phyloP scores from a whole-genome alignment of 1,140 invertebrate species.

The Metopolophium dirhodum region DNA sequence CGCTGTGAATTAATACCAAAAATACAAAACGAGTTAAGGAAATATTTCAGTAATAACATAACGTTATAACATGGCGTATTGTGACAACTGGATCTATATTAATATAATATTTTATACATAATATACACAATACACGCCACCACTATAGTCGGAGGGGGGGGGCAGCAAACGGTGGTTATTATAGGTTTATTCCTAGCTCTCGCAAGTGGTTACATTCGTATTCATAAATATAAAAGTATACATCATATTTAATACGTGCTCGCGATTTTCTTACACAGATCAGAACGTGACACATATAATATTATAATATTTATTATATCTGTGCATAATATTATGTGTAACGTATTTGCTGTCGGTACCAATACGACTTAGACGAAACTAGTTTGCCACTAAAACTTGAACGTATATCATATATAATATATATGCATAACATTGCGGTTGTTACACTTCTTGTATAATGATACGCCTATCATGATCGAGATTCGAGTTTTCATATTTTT shows the following conservation, averaged over 20 bases:
- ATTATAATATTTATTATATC: not conserved
- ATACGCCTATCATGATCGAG: not conserved
- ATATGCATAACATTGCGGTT: not conserved
- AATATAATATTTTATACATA: not conserved
- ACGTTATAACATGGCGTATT: not conserved
- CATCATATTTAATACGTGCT: not conserved
- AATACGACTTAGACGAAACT: not conserved
- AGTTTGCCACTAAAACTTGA: not conserved
- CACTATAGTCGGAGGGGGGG: not conserved
- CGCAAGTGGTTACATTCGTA: not conserved
- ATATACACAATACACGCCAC: not conserved
- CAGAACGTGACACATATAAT: not conserved
- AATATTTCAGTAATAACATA: not conserved
- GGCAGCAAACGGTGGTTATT: not conserved
- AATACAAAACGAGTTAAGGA: not conserved
- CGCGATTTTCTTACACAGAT: not conserved
- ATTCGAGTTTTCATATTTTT: not conserved
- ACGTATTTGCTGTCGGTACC: not conserved
- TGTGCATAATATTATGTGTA: not conserved
- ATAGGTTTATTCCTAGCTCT: not conserved
- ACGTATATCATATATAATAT: too few relatives aligned
- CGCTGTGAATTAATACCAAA: not conserved
- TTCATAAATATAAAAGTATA: not conserved
- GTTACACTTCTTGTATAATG: not conserved
- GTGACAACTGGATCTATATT: not conserved